Evolutionary conservation across 2,888 invertebrate genomes (phyloP).

Genomic region (Drosophila austrosaltans): DNA sequence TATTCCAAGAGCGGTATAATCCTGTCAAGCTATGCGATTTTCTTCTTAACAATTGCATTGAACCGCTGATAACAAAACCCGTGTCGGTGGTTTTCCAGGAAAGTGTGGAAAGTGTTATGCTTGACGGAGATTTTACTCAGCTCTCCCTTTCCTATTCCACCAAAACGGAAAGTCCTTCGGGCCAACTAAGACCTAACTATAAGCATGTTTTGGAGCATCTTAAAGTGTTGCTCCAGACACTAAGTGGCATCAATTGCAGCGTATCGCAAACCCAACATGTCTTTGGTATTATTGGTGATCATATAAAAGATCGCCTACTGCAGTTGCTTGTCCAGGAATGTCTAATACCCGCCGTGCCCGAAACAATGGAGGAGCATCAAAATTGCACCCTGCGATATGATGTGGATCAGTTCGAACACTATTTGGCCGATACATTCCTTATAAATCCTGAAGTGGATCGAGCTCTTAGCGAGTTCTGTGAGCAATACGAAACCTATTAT

Average conservation of each 20-base stretch:
- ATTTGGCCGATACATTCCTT: slow-evolving; percentile 86
- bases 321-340: slow-evolving; percentile 89
- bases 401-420: slow-evolving; percentile 87
- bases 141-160: slow-evolving; percentile 81
- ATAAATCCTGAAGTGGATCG: slow-evolving; percentile 84
- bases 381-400: slow-evolving; percentile 87
- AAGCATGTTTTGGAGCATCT: slow-evolving; percentile 80
- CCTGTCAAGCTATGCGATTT: slow-evolving; percentile 81
- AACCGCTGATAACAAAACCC: slow-evolving; percentile 81
- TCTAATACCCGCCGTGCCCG: slow-evolving; percentile 90
- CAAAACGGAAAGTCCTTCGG: slow-evolving; percentile 58
- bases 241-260: slow-evolving; percentile 79
- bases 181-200: slow-evolving; percentile 79
- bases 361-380: slow-evolving; percentile 88
- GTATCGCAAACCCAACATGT: slow-evolving; percentile 76
- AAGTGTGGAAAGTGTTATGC: slow-evolving; percentile 52
- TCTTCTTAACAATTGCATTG: slow-evolving; percentile 81
- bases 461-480: slow-evolving; percentile 88
- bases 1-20: slow-evolving; percentile 82
- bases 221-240: slow-evolving; percentile 71
- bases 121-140: slow-evolving; percentile 55
- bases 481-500: slow-evolving; percentile 90
- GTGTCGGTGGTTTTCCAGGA: slow-evolving; percentile 79
- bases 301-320: slow-evolving; percentile 86
- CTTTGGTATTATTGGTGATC: slow-evolving; percentile 84